Evolutionary conservation across 23 tunicate genomes (phyloP).

Genomic region (Diplosoma virens): DNA sequence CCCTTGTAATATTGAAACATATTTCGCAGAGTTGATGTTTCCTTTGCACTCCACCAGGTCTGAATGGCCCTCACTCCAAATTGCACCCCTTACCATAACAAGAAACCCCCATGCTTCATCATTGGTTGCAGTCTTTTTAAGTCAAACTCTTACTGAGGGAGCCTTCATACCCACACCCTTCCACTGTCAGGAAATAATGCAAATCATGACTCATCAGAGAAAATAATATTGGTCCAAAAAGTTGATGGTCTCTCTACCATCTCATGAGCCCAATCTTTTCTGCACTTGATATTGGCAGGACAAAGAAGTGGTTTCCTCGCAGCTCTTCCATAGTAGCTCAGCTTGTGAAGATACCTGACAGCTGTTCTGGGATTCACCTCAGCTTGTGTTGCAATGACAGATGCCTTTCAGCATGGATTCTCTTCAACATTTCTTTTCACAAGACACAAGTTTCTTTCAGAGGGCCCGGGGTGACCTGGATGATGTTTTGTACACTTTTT

Average conservation of each 20-base stretch:
- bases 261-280: not conserved
- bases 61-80: not conserved
- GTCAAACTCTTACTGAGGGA: not conserved
- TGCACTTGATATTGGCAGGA: not conserved
- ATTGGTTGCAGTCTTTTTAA: not conserved
- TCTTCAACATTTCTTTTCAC: not conserved
- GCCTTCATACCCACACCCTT: not conserved
- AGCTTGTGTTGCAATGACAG: not conserved
- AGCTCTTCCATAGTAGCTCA: not conserved
- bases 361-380: not conserved
- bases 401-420: not conserved
- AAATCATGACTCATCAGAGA: not conserved
- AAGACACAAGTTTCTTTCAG: not conserved
- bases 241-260: not conserved
- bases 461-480: not conserved
- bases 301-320: not conserved
- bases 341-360: not conserved
- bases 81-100: not conserved
- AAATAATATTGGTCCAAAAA: not conserved
- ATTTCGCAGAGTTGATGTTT: not conserved
- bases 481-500: not conserved
- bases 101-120: not conserved
- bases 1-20: not conserved
- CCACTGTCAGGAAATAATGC: not conserved
- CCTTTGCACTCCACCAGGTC: not conserved